phyloP scores from a whole-genome alignment of 1,140 invertebrate species.

The Hycleus cichorii region DNA sequence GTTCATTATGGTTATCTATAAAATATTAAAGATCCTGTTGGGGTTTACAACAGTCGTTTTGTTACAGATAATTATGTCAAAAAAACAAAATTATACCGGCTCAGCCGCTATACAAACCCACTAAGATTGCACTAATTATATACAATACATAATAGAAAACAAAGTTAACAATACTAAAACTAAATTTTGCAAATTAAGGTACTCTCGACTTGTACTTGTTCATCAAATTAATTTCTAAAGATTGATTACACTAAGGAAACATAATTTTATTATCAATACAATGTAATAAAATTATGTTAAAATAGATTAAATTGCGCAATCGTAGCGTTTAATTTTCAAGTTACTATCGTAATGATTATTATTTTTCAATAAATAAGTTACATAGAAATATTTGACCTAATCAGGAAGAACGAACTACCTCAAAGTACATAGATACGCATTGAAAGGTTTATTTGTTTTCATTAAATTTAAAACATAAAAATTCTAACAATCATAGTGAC shows the following conservation, averaged over 20 bases:
- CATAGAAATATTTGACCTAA: conserved; percentile 3
- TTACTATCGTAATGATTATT: background rate
- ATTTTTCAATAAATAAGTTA: conserved; percentile 10
- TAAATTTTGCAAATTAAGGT: conserved; percentile 1
- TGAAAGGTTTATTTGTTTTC: conserved; percentile 8
- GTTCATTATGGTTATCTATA: background rate
- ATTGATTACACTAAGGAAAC: too few species aligned
- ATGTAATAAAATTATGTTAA: background rate
- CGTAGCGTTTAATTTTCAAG: background rate
- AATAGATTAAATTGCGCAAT: conserved; percentile 15
- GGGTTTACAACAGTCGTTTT: conserved; percentile 30
- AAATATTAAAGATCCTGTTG: conserved; percentile 22
- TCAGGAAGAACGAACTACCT: conserved; percentile 18
- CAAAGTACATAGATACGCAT: background rate
- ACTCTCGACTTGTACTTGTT: conserved; percentile 11
- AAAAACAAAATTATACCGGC: background rate
- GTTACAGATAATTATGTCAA: conserved; percentile 16
- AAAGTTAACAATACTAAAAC: conserved; percentile 12
- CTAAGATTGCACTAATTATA: conserved; percentile 12
- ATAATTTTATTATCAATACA: too few species aligned
- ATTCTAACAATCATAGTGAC: conserved; percentile 31
- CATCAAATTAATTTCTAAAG: conserved; percentile 1
- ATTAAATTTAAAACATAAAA: conserved; percentile 26
- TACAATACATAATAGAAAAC: background rate
- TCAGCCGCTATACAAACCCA: background rate